phyloP scores from a whole-genome alignment of 2,113 vertebrate genomes.

The Dasyprocta punctata region DNA sequence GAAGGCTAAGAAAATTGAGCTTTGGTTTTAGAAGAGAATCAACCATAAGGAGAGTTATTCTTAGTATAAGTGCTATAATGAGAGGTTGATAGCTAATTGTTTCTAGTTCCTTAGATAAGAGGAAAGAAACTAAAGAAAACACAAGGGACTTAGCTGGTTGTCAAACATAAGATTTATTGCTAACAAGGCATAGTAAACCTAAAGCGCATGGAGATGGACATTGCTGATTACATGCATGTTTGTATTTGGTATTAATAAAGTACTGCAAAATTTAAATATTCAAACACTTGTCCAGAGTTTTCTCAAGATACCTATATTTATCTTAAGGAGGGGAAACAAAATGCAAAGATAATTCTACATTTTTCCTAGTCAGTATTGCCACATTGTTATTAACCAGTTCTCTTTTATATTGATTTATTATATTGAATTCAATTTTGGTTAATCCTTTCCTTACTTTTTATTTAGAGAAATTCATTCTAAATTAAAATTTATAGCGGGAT shows the following conservation, averaged over 20 bases:
- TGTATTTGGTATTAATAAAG: background rate
- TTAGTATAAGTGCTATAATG: background rate
- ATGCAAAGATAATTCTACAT: background rate
- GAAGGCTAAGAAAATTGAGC: background rate
- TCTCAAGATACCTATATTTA: background rate
- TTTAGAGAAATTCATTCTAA: background rate
- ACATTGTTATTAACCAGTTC: background rate
- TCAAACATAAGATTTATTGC: background rate
- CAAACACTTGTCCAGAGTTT: background rate
- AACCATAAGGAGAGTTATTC: background rate
- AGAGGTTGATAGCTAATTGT: background rate
- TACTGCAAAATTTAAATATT: background rate
- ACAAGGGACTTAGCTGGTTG: background rate
- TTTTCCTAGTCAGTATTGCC: background rate
- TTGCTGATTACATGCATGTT: background rate
- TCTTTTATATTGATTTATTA: background rate
- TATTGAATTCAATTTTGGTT: background rate
- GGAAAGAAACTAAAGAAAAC: background rate
- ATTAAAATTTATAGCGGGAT: background rate
- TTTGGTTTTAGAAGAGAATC: constrained; percentile 22
- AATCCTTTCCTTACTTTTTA: background rate
- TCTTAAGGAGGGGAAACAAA: background rate
- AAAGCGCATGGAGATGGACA: background rate
- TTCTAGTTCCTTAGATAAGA: background rate
- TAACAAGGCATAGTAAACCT: background rate